These are phyloP conservation scores for Phoebastria nigripes DNA, from an alignment of 2,797 vertebrate genomes.

Conservation along the genomic window DNA sequence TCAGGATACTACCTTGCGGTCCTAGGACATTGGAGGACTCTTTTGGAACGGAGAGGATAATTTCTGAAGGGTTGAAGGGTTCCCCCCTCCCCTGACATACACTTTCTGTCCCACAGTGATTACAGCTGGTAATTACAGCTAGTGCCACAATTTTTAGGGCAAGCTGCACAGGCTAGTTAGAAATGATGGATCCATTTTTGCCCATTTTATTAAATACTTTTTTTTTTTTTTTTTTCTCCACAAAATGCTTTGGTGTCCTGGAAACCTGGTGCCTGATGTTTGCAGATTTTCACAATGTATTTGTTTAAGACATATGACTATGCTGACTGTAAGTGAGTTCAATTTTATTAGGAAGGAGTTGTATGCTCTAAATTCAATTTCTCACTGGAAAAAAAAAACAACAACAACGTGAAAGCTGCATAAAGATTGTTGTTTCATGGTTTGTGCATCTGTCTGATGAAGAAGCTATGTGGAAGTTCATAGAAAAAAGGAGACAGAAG, in stretches of 20 bases:
- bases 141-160: not conserved
- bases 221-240: not conserved
- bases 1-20: not conserved
- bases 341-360: not conserved
- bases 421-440: not conserved
- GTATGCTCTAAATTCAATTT: not conserved
- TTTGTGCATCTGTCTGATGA: not conserved
- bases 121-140: not conserved
- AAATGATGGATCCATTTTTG: not conserved
- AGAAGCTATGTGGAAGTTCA: not conserved
- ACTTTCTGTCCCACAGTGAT: not conserved
- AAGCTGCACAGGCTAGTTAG: not conserved
- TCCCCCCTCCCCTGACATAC: not conserved
- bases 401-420: not conserved
- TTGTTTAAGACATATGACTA: not conserved
- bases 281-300: not conserved
- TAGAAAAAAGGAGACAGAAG: not conserved
- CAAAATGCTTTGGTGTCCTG: not conserved
- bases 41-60: not conserved
- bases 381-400: not conserved
- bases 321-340: not conserved
- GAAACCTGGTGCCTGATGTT: not conserved
- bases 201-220: not conserved
- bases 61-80: not conserved
- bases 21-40: not conserved